A percentile compares a stretch with the other conserved stretches of the same genome.
These are phyloP conservation scores for Anastatus disparis DNA, from an alignment of 1,140 invertebrate genomes.

Conservation along the genomic window DNA sequence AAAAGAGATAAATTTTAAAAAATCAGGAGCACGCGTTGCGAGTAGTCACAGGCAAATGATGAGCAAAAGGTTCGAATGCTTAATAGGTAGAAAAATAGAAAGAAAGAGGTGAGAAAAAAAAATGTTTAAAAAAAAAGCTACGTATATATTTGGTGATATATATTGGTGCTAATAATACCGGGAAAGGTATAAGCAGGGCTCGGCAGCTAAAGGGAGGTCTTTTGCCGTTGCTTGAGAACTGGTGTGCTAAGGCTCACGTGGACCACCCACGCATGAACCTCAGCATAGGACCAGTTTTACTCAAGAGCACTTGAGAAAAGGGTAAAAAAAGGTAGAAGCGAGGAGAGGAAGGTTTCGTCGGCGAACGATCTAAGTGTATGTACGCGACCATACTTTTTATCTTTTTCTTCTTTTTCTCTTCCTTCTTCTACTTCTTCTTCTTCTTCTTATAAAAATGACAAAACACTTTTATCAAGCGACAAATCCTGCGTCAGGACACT, in stretches of 20 bases:
- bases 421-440: constrained; percentile 35
- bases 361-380: constrained; percentile 30
- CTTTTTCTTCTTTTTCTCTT: not conserved
- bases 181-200: not conserved
- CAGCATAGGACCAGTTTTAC: no score
- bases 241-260: no score
- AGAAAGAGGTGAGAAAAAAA: no score
- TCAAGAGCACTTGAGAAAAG: not conserved
- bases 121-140: no score
- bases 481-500: not conserved
- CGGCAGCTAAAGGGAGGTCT: not conserved
- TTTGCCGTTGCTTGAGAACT: not conserved
- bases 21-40: no score
- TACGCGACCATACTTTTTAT: not conserved
- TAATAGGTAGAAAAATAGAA: no score
- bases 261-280: constrained; percentile 58
- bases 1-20: no score
- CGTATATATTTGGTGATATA: no score
- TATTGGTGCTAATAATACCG: not conserved
- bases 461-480: constrained; percentile 50
- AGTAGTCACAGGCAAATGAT: no score
- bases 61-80: no score
- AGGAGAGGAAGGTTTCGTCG: constrained; percentile 45
- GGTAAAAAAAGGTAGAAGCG: not conserved
- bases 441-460: constrained; percentile 51